phyloP scores from a whole-genome alignment of 2,113 vertebrate genomes.

The Struthio camelus region DNA sequence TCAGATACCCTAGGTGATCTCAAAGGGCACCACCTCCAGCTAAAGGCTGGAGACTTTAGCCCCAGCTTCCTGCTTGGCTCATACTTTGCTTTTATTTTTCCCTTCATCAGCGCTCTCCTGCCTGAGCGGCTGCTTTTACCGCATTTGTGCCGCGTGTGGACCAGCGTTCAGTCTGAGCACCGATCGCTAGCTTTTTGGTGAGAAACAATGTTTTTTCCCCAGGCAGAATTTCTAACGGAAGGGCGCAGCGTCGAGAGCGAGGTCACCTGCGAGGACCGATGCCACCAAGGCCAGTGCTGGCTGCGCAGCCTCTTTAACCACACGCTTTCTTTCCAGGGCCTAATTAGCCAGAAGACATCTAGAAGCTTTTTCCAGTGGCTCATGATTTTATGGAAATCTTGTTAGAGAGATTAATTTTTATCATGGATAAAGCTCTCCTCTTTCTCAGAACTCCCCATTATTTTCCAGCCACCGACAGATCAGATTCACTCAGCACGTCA shows the following conservation, averaged over 20 bases:
- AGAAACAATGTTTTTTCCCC: not conserved
- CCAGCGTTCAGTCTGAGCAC: not conserved
- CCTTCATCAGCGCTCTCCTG: not conserved
- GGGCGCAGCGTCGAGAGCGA: fast-evolving
- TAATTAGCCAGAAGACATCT: not conserved
- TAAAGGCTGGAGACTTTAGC: not conserved
- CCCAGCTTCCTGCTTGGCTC: not conserved
- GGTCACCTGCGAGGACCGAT: not conserved
- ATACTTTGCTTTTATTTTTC: not conserved
- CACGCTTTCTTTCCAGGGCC: not conserved
- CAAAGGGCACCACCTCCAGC: no score
- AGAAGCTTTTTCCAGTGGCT: not conserved
- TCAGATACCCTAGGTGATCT: no score
- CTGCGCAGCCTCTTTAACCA: no score
- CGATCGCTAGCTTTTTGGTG: not conserved
- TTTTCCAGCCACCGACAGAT: not conserved
- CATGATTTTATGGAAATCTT: not conserved
- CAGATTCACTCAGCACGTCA: not conserved
- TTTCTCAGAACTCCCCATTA: not conserved
- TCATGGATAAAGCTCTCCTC: not conserved
- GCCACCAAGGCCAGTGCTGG: not conserved
- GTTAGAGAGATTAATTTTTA: not conserved
- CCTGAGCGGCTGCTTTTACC: no score
- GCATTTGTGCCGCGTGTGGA: not conserved
- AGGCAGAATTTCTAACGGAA: not conserved